Base-by-base conservation (phyloP, 2,113 vertebrate species). In the Lucifuga dentata region DNA sequence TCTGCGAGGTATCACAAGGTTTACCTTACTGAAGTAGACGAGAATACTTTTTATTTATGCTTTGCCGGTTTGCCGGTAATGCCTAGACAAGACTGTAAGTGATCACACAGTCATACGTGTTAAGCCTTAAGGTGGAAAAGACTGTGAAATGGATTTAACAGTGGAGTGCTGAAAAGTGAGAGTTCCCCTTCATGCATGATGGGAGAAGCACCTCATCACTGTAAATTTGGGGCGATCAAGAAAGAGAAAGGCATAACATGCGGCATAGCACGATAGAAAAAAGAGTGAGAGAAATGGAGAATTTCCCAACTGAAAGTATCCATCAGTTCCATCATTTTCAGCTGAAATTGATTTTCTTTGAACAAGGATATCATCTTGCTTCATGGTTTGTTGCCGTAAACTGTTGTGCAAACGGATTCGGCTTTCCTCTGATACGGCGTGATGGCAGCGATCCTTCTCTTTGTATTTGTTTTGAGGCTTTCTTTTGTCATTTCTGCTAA, bases 321-420 rank as follows among this genome's bases (percentile, higher is more conserved):
- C 68, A 79, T 75, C 80, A 84, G 48, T 80, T 77, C 45, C 53
- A 69, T 73, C 68, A 76, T 79, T 86, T 85, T 71, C 62, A 69
- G 36, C 55, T 2, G 1, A 83, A 83, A 81, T 76, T 43, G 65
- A 87, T 83, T 84, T 86, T 82, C 61, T 69, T 64, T 67, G 72
- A 72, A 75, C 77, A 51, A 60, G 60, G 50, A 84, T 77, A 79
- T 82, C 61, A 73, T 73, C 77, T 44, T 63, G 68, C 73, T 64
- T 80, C 70, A 73, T 71, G 81, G 73, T 63, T 80, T 86, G 64
- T 76, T 78, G 79, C 76, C 41, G 44, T 78, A 69, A 86, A 73
- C 20, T 21, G 24, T 77, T 61, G 76, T 73, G 75, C 53, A 59
- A 73, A 76, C 40, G 17, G 72, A 70, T 69, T 78, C 50, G 41